Percentiles rank a stretch among this genome's conserved stretches.
These are phyloP conservation scores for Mimachlamys varia DNA, from an alignment of 2,888 invertebrate genomes.

Conservation along the genomic window DNA sequence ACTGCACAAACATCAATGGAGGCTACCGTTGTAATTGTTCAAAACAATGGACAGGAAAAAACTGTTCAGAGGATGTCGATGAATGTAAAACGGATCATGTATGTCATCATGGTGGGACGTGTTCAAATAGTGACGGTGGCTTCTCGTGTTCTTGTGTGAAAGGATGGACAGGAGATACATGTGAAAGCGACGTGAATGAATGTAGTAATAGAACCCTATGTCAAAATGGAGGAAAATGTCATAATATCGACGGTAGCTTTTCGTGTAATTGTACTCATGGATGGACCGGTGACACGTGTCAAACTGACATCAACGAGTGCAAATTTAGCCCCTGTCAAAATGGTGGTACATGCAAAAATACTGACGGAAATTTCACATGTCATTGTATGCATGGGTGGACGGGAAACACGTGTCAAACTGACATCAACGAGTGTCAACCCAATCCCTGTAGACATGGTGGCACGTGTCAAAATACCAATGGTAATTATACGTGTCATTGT, in stretches of 20 bases:
- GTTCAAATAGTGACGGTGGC: neutral
- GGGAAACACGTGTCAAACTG: neutral
- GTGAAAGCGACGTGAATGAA: too few species aligned
- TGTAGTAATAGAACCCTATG: too few species aligned
- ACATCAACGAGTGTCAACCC: too few species aligned
- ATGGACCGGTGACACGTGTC: neutral
- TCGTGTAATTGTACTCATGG: neutral
- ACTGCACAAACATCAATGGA: neutral
- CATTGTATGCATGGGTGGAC: neutral
- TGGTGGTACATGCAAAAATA: slow-evolving; percentile 13
- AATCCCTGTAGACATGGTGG: too few species aligned
- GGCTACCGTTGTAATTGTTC: neutral
- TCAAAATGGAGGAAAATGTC: too few species aligned
- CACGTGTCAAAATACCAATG: too few species aligned
- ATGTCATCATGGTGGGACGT: neutral
- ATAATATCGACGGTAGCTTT: neutral
- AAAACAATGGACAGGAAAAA: neutral
- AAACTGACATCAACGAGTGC: neutral
- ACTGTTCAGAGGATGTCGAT: slow-evolving; percentile 1
- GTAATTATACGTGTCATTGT: neutral
- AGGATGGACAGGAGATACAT: neutral
- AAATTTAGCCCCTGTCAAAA: neutral
- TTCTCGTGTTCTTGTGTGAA: neutral
- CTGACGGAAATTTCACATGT: neutral
- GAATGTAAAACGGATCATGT: neutral